Percentiles rank a stretch among this genome's conserved stretches.
Evolutionary conservation across 1,140 invertebrate genomes (phyloP).

Genomic region (Cardiocondyla obscurior): DNA sequence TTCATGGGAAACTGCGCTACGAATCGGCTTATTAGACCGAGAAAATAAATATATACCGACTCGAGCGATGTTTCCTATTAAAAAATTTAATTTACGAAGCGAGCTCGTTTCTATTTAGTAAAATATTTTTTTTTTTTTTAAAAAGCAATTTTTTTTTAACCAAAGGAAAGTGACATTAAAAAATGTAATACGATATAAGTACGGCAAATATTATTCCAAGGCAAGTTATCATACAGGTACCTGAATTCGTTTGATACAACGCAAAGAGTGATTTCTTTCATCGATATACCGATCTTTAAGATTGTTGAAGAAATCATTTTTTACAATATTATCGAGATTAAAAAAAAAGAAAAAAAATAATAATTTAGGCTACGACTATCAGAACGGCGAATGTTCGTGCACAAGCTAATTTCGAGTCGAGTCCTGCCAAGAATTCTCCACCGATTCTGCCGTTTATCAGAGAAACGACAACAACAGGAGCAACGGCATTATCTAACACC

Average conservation of each 20-base stretch:
- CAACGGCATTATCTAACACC: conserved; percentile 66
- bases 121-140: no score
- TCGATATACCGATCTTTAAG: neutral
- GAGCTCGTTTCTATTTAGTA: neutral
- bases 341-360: neutral
- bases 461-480: conserved; percentile 29
- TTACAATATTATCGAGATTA: neutral
- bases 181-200: no score
- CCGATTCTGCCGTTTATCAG: conserved; percentile 56
- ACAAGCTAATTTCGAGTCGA: conserved; percentile 16
- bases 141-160: no score
- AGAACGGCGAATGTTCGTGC: conserved; percentile 1
- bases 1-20: conserved; percentile 9
- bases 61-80: neutral
- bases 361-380: neutral
- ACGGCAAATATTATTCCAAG: no score
- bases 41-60: conserved; percentile 10
- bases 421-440: neutral
- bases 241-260: neutral
- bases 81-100: neutral
- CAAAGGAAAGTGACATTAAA: no score
- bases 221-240: no score
- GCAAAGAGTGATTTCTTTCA: neutral
- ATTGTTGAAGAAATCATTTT: neutral
- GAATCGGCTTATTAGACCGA: conserved; percentile 35